A percentile compares a stretch with the other conserved stretches of the same genome.
Conservation (phyloP, 2,113 vertebrate species). For the Hipposideros armiger region DNA sequence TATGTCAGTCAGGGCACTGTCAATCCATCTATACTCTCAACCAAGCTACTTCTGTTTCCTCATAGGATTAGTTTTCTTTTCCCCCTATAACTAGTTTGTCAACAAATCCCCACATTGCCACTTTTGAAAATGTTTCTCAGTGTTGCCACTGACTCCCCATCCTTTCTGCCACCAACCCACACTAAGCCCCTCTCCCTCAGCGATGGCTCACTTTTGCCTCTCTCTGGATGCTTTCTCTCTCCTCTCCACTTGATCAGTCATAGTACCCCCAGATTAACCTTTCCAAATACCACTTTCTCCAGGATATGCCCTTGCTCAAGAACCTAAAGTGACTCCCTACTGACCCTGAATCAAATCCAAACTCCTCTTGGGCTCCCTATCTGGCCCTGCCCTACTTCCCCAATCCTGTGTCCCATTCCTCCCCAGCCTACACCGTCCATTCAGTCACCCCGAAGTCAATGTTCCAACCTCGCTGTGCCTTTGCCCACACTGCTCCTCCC, state of each 20-base stretch:
- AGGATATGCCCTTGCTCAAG: background rate
- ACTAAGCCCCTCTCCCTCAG: background rate
- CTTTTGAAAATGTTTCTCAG: conserved; percentile 30
- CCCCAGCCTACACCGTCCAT: background rate
- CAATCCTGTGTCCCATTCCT: background rate
- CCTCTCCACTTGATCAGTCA: background rate
- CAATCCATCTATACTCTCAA: too few species aligned
- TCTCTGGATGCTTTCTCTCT: background rate
- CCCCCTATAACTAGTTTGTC: background rate
- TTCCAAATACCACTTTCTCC: conserved; percentile 57
- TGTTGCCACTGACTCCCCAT: background rate
- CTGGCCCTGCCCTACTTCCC: background rate
- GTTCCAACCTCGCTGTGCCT: background rate
- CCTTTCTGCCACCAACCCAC: background rate
- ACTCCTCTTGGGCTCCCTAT: background rate
- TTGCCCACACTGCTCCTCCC: background rate
- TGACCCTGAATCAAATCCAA: conserved; percentile 16
- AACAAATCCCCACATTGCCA: background rate
- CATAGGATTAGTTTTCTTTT: background rate
- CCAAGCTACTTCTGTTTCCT: conserved; percentile 22
- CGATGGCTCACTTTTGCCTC: background rate
- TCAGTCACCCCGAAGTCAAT: background rate
- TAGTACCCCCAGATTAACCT: background rate
- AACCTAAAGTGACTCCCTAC: conserved; percentile 4
- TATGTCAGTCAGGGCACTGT: background rate